Evolutionary conservation across 2,113 vertebrate species (phyloP), one percentile per base, ranked within the genome.

Genomic region (Cyprinus carpio): DNA sequence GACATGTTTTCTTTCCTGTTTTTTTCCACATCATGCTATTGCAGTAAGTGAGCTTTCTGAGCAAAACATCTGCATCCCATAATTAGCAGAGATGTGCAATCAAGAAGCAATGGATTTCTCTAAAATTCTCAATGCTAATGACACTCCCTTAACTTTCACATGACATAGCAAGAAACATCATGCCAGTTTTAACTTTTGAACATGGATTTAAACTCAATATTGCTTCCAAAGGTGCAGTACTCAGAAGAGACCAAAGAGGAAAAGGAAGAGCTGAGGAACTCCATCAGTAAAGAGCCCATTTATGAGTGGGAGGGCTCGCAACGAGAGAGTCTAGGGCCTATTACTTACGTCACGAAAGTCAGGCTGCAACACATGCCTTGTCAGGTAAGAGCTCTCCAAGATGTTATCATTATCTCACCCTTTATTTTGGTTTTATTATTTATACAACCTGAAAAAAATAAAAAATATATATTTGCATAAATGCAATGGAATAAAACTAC

Each of bases 331-430:
- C 90, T 96, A 71, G 96, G 96, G 0, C 82, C 92, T 0, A 95
- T 99, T 90, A 88, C 93, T 83, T 98, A 95, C 0, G 95, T 96
- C 71, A 97, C 97, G 0, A 96, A 96, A 93, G 97, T 97, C 77
- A 94, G 92, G 83, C 93, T 99, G 20, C 98, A 99, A 89, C 97
- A 99, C 84, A 92, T 99, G 84, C 98, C 98, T 1, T 97, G 95
- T 82, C 95, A 97, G 96, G 98, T 99, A 89, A 62, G 88, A 31
- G 25, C n/a, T 64, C n/a, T 27, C 16, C 20, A 54, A 16, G n/a
- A 49, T 67, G 27, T 37, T 78, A 8, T 34, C 51, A 62, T 8
- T 31, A 62, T 74, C 34, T 74, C 5, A 1, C 3, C 15, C 1
- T 67, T 67, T 27, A 11, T 62, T 54, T 54, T 18, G 23, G 58